Conservation (phyloP, 2,888 invertebrate genomes). For the Galerucella calmariensis region DNA sequence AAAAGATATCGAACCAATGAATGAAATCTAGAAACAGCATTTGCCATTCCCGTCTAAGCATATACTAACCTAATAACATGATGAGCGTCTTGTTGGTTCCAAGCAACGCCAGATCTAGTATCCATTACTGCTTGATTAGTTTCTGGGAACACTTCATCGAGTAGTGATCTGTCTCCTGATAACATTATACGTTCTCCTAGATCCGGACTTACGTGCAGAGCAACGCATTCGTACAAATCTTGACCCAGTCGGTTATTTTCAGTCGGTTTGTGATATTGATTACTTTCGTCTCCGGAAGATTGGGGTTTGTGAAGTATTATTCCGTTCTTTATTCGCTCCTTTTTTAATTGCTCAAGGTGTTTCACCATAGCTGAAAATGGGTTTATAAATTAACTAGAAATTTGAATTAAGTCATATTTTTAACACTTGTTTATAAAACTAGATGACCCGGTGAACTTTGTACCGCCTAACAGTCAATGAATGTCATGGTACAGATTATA, state of each 20-base stretch:
- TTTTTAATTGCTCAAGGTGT: constrained; percentile 79
- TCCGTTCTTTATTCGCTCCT: constrained; percentile 74
- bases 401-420: no score
- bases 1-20: no score
- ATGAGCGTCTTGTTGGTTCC: constrained; percentile 82
- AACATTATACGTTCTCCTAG: constrained; percentile 84
- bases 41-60: neutral
- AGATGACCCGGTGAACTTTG: no score
- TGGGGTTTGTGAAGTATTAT: constrained; percentile 45
- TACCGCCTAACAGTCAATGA: no score
- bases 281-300: constrained; percentile 44
- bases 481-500: no score
- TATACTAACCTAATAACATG: constrained; percentile 79
- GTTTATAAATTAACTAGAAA: neutral
- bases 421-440: no score
- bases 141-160: constrained; percentile 82
- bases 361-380: constrained; percentile 74
- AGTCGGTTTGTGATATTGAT: constrained; percentile 50
- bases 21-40: no score
- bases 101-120: constrained; percentile 80
- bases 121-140: constrained; percentile 84
- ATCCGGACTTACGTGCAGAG: constrained; percentile 83
- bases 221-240: constrained; percentile 79
- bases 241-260: constrained; percentile 51
- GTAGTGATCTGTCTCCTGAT: constrained; percentile 80